Evolutionary conservation across 2,113 vertebrate species (phyloP).

Genomic region (Heterocephalus glaber): DNA sequence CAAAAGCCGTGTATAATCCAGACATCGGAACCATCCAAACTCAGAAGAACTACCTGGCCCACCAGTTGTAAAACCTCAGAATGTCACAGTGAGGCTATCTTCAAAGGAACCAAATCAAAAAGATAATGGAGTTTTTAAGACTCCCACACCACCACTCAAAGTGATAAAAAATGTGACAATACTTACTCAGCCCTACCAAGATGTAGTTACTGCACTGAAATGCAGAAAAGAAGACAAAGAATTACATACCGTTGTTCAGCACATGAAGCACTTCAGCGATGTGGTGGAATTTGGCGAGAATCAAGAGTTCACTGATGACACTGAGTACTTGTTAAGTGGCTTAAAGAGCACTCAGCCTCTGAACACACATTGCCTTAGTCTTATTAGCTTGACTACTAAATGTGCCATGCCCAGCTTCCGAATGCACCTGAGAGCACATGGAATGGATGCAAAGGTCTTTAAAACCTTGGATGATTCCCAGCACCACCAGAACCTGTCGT

Average conservation of each 20-base stretch:
- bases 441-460: conserved; percentile 99
- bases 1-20: conserved; percentile 98
- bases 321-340: conserved; percentile 98
- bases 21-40: conserved; percentile 99
- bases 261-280: conserved; percentile 99
- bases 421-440: conserved; percentile 97
- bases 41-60: conserved; percentile 90
- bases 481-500: conserved; percentile 97
- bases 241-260: conserved; percentile 99
- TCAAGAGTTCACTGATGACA: conserved; percentile 99
- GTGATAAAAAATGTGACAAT: conserved; percentile 98
- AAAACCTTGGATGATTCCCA: conserved; percentile 98
- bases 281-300: conserved; percentile 99
- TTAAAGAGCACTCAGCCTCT: conserved; percentile 98
- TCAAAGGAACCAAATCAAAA: conserved; percentile 95
- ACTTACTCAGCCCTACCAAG: conserved; percentile 97
- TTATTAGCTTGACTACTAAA: conserved; percentile 97
- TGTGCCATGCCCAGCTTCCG: conserved; percentile 99
- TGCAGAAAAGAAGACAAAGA: conserved; percentile 99
- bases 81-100: conserved; percentile 91
- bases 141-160: conserved; percentile 97
- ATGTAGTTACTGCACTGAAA: conserved; percentile 98
- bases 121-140: conserved; percentile 98
- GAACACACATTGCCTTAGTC: conserved; percentile 99
- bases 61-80: conserved; percentile 89